Evolutionary conservation across 2,113 vertebrate genomes (phyloP), one percentile per base, ranked within the genome.

Genomic region (Chaetorhynchus papuensis): DNA sequence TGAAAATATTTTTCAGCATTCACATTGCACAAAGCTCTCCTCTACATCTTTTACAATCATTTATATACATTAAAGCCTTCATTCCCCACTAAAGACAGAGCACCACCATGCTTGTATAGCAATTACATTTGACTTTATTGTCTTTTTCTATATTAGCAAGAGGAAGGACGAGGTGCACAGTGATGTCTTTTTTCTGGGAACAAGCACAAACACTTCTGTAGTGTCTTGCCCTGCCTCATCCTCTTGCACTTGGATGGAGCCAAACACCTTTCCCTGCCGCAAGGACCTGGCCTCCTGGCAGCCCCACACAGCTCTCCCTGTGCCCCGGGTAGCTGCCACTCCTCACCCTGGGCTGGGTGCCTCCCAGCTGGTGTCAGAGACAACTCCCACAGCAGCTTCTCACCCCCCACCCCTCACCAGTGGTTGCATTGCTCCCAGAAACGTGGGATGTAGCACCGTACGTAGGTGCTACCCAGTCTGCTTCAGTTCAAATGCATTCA

Each of bases 301-400:
- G 37, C 41, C 45, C 10, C 20, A 5, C 21, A 4, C 0, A 0
- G 21, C 59, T n/a, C 61, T 76, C 30, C 19, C 39, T 0, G 1
- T 2, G 0, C 49, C 37, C 68, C 2, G 0, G 50, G 65, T 12
- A 47, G 54, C 19, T 87, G 81, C 68, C 15, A 42, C 10, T n/a
- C 15, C 11, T 0, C 49, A 44, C 1, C 1, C n/a, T 2, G 6
- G 50, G 61, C 77, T 66, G 56, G 50, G 10, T 41, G 39, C 42
- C 52, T 74, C 44, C 69, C 65, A 56, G 30, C n/a, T 79, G 60
- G 18, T 39, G 71, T 54, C 15, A 59, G 65, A 91, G 35, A 41
- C 65, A 68, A 0, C 57, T 90, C 70, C 70, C 53, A 12, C 53
- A 30, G 49, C 2, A 12, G 49, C 52, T 82, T 82, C 78, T 90